phyloP scores from a whole-genome alignment of 2,113 vertebrate species.

The Cariama cristata region DNA sequence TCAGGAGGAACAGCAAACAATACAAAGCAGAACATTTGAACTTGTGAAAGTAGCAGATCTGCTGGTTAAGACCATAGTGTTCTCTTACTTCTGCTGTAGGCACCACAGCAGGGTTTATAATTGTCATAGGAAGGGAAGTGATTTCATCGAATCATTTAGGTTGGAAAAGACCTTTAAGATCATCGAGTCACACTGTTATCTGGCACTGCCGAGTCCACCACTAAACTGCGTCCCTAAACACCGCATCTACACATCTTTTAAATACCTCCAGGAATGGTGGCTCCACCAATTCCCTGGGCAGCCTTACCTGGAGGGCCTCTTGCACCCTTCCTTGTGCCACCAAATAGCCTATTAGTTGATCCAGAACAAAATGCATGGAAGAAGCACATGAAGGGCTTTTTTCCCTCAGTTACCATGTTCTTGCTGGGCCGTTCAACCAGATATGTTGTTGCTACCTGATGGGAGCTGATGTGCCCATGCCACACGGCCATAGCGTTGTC shows the following conservation, averaged over 20 bases:
- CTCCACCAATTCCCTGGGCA: no score
- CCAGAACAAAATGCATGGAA: not conserved
- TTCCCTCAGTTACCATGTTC: not conserved
- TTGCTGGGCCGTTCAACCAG: not conserved
- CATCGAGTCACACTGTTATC: no score
- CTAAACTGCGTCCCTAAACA: no score
- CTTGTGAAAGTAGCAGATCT: not conserved
- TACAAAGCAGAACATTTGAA: not conserved
- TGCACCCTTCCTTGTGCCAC: not conserved
- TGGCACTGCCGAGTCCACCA: no score
- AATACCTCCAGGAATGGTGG: no score
- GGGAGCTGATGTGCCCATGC: not conserved
- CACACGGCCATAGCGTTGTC: not conserved
- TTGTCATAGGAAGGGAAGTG: fast-evolving
- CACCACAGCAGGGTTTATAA: not conserved
- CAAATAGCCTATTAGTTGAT: not conserved
- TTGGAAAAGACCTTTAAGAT: no score
- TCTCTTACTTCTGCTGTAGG: not conserved
- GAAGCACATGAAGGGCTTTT: not conserved
- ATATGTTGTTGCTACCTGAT: not conserved
- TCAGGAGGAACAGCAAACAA: not conserved
- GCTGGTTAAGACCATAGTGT: not conserved
- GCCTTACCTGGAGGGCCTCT: not conserved
- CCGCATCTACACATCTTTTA: no score
- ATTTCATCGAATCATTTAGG: not conserved